Evolutionary conservation across 1,140 invertebrate species (phyloP).

Genomic region (Megathymus violae): DNA sequence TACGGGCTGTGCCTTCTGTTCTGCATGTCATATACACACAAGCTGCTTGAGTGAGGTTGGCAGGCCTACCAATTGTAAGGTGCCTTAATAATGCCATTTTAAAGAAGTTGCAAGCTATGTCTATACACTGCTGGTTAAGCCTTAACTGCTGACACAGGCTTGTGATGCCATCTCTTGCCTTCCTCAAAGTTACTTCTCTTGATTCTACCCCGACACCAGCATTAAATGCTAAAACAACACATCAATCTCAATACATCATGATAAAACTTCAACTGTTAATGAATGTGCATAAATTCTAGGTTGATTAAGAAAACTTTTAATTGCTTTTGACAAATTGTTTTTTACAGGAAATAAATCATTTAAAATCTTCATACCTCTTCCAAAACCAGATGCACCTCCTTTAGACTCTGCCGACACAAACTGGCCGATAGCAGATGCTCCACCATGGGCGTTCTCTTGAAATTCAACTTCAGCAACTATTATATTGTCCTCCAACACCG

Average conservation of each 20-base stretch:
- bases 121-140: conserved; percentile 95
- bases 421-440: conserved; percentile 94
- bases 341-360: background rate
- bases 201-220: conserved; percentile 93
- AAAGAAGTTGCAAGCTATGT: conserved; percentile 97
- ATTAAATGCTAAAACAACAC: conserved; percentile 87
- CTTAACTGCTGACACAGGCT: conserved; percentile 91
- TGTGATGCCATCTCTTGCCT: conserved; percentile 93
- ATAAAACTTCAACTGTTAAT: too few relatives aligned
- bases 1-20: conserved; percentile 96
- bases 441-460: conserved; percentile 95
- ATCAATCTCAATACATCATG: too few relatives aligned
- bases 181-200: conserved; percentile 93
- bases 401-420: conserved; percentile 95
- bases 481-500: conserved; percentile 97
- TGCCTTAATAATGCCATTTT: conserved; percentile 96
- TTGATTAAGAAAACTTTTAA: background rate
- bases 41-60: conserved; percentile 96
- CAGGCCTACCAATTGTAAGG: conserved; percentile 95
- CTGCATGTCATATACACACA: conserved; percentile 99
- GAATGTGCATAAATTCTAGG: too few relatives aligned
- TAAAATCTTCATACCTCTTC: conserved; percentile 82
- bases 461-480: conserved; percentile 99
- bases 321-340: too few relatives aligned
- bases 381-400: conserved; percentile 91